Evolutionary conservation across 2,888 invertebrate genomes (phyloP).

Genomic region (Cerastis leucographa): DNA sequence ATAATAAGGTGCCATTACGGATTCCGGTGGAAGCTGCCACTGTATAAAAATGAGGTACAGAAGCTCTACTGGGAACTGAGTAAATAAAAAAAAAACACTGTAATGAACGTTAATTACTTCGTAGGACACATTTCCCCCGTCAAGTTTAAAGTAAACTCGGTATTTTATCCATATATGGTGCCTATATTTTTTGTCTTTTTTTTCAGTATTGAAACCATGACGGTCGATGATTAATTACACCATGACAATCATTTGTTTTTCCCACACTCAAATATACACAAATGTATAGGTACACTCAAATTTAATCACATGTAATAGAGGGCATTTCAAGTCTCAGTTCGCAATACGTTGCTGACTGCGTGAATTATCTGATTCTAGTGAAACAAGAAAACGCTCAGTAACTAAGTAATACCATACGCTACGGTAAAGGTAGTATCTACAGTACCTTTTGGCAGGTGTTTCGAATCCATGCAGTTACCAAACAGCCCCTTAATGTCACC

Average conservation of each 20-base stretch:
- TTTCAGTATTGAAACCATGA: background rate
- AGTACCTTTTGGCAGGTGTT: background rate
- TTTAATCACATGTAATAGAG: background rate
- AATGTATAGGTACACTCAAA: background rate
- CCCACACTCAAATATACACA: background rate
- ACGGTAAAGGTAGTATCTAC: background rate
- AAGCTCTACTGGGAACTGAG: background rate
- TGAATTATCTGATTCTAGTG: background rate
- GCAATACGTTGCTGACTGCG: background rate
- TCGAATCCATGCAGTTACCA: background rate
- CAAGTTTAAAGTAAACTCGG: too few relatives aligned
- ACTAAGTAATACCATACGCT: background rate
- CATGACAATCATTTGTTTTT: background rate
- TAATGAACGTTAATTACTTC: too few relatives aligned
- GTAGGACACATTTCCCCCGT: too few relatives aligned
- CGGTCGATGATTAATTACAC: background rate
- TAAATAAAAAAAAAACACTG: too few relatives aligned
- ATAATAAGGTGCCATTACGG: constrained; percentile 65
- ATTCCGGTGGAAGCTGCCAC: constrained; percentile 46
- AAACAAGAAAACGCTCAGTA: background rate
- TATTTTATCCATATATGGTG: too few relatives aligned
- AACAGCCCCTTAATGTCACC: background rate
- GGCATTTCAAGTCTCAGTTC: background rate
- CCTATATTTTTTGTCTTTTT: too few relatives aligned
- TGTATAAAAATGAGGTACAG: background rate